Base-by-base conservation (phyloP, 1,140 invertebrate species). In the Ostrea denselamellosa region DNA sequence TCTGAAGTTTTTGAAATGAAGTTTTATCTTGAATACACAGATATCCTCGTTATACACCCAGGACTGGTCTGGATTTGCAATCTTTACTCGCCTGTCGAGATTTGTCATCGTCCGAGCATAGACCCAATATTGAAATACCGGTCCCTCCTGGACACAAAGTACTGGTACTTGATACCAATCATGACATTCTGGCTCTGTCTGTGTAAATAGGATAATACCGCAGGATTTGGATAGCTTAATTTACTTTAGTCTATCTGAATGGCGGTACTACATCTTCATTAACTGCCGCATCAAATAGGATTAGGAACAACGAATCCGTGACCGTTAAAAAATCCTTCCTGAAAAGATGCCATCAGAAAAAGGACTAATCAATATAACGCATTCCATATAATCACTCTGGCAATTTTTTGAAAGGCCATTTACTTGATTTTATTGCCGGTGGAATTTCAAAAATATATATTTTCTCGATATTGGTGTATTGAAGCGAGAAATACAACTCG, bases 321-420 rank as follows among this genome's bases (percentile, higher is more conserved):
- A 34, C 14, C 28, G 25, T 77, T 17, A 22, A 14, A 28, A 28
- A 77, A 14, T 14, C 68, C 9, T 77, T 9, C 25, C 14, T 5
- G 14, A 34, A 77, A 71, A 77, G 22, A 77, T 77, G 68, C 28
- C 68, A 28, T 34, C 68, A 77, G 25, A 77, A 77, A 77, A 34
- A 44, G 34, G 14, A 4, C 68, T 34, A 77, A 77, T 77, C 68
- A 77, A 34, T 77, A 34, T 25, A 34, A 5, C 14, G 25, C 25
- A 28, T 62, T 77, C 68, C 68, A 77, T 17, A 25, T 25, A 77
- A 34, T 77, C 68, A 25, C 68, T 77, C 28, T 17, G 68, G 28
- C 68, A 8, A 34, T 25, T 77, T 28, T 77, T 77, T 71, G n/a
- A 71, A 77, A 34, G 14, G 28, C 68, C 28, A 77, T 34, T 28